Evolutionary conservation across 2,113 vertebrate species (phyloP).

Genomic region (Leptobrachium ailaonicum): DNA sequence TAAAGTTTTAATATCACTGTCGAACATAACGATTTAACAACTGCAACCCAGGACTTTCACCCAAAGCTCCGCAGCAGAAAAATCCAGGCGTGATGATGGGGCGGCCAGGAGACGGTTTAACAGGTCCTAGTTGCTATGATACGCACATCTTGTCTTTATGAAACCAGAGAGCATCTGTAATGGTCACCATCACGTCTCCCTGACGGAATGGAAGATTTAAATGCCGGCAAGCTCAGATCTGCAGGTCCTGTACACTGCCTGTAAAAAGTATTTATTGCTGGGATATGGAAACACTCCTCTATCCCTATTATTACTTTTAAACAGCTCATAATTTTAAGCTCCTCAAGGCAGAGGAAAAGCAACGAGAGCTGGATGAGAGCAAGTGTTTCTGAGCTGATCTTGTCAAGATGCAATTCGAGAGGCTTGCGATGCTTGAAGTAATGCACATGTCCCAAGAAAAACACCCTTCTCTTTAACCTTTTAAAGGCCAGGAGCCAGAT

Average conservation of each 20-base stretch:
- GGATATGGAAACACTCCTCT: slow-evolving; percentile 39
- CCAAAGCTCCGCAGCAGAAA: background rate
- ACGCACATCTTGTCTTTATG: slow-evolving; percentile 15
- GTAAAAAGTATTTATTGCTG: slow-evolving; percentile 41
- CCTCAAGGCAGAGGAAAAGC: slow-evolving; percentile 13
- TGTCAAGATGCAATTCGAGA: slow-evolving; percentile 13
- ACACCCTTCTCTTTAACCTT: no score
- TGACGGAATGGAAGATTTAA: slow-evolving; percentile 13
- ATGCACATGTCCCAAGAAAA: no score
- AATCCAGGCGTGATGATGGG: background rate
- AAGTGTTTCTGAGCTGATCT: slow-evolving; percentile 23
- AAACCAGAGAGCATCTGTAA: slow-evolving; percentile 12
- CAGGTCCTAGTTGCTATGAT: slow-evolving; percentile 13
- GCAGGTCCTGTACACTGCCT: slow-evolving; percentile 21
- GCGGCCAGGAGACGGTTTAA: background rate
- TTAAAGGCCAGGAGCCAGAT: no score
- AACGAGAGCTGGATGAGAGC: background rate
- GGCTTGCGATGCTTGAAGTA: no score
- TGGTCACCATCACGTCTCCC: slow-evolving; percentile 4
- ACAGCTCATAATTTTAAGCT: slow-evolving; percentile 47
- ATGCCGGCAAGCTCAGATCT: slow-evolving; percentile 7
- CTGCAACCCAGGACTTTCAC: background rate
- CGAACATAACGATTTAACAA: background rate
- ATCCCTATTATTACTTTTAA: slow-evolving; percentile 47
- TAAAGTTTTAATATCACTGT: background rate